Percentiles rank a stretch among this genome's conserved stretches.
phyloP scores from a whole-genome alignment of 92 coral and sea anemone species.

The Pocillopora grandis region DNA sequence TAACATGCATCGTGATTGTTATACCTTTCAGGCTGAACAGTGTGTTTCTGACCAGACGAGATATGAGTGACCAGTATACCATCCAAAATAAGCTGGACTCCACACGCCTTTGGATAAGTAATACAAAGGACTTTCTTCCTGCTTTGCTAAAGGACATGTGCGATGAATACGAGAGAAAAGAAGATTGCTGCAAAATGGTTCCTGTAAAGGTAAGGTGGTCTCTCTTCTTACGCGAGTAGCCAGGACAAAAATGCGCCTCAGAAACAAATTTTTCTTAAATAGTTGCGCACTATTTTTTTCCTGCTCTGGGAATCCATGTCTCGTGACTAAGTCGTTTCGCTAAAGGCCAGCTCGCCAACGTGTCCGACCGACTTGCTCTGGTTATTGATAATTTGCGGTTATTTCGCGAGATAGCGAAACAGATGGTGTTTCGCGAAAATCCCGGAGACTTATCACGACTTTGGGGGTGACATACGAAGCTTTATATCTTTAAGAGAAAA shows the following conservation, averaged over 20 bases:
- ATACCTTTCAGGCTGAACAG: conserved; percentile 21
- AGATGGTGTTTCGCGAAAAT: too few relatives aligned
- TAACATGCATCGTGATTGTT: neutral
- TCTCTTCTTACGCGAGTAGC: neutral
- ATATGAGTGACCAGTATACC: conserved; percentile 31
- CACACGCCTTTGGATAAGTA: conserved; percentile 11
- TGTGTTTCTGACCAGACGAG: conserved; percentile 18
- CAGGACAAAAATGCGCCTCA: neutral
- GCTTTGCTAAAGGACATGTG: conserved; percentile 9
- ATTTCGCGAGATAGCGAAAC: too few relatives aligned
- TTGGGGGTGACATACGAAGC: too few relatives aligned
- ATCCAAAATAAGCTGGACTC: conserved; percentile 30
- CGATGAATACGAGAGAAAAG: neutral
- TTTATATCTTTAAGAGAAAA: too few relatives aligned
- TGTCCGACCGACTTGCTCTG: neutral
- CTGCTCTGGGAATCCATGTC: neutral
- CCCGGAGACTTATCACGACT: too few relatives aligned
- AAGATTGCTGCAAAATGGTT: neutral
- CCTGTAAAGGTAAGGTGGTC: neutral
- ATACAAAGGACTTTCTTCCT: conserved; percentile 19
- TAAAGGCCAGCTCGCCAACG: neutral
- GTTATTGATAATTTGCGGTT: neutral
- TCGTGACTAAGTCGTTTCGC: neutral
- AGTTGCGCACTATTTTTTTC: neutral
- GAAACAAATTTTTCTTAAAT: neutral